Percentiles rank a stretch among this genome's conserved stretches.
phyloP scores from a whole-genome alignment of 2,113 vertebrate genomes.

The Etia nguti region DNA sequence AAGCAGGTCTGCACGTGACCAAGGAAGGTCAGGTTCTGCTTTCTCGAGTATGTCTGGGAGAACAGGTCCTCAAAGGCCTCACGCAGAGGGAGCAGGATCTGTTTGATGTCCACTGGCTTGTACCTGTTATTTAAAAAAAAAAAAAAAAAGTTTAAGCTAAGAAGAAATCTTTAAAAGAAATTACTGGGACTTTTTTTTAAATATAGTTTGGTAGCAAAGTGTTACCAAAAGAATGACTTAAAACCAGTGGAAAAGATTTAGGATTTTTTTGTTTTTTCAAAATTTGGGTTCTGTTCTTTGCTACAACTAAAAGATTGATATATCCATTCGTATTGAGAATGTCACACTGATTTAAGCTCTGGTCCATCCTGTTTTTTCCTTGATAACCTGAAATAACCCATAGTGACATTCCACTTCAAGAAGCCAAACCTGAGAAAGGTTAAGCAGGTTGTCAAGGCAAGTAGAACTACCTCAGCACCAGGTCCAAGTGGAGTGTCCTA shows the following conservation, averaged over 20 bases:
- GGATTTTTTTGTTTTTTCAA: not conserved
- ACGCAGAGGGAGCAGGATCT: slow-evolving; percentile 88
- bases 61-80: slow-evolving; percentile 96
- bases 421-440: not conserved
- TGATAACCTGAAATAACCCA: not conserved
- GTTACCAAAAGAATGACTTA: not conserved
- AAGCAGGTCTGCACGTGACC: slow-evolving; percentile 97
- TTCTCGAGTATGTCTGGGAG: slow-evolving; percentile 90
- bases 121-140: slow-evolving; percentile 73
- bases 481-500: not conserved
- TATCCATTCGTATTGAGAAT: not conserved
- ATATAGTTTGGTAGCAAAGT: not conserved
- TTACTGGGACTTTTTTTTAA: not conserved
- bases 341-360: not conserved
- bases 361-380: not conserved
- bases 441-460: not conserved
- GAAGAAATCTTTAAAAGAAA: not conserved
- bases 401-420: not conserved
- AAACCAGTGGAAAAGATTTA: not conserved
- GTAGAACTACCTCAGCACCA: not conserved
- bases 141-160: not conserved
- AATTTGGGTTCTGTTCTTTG: not conserved
- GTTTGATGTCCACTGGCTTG: slow-evolving; percentile 90
- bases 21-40: slow-evolving; percentile 92
- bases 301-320: not conserved